Conservation (phyloP, 37 sponge, comb jelly and placozoan species). For the Agelas oroides region DNA sequence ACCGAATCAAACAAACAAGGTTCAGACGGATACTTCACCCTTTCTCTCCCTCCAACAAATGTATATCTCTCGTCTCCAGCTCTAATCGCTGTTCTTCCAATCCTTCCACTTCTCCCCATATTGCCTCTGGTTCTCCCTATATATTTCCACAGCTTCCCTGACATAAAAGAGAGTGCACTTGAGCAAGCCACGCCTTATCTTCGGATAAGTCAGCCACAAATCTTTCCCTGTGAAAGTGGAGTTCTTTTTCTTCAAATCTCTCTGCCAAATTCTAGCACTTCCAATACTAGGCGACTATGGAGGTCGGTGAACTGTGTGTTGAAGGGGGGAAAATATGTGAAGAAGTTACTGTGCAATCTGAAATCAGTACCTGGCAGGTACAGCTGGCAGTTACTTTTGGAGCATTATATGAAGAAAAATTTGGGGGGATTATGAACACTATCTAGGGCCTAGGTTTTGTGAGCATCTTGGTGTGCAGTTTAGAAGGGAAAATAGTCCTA, state of each 20-base stretch:
- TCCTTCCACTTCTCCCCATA: neutral
- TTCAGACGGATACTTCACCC: too few species aligned
- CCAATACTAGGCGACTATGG: neutral
- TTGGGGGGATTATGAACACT: too few species aligned
- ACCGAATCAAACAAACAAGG: neutral
- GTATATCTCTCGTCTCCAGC: neutral
- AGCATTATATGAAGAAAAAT: too few species aligned
- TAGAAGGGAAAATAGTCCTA: too few species aligned
- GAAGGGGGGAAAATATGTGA: too few species aligned
- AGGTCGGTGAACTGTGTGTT: neutral
- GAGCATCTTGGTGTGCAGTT: too few species aligned
- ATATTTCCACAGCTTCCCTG: neutral
- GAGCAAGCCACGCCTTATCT: neutral
- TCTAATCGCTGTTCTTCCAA: neutral
- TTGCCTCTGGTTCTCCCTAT: neutral
- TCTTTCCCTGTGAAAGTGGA: neutral
- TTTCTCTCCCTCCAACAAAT: too few species aligned
- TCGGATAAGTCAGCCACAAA: neutral
- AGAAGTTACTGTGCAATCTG: too few species aligned
- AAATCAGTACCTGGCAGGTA: too few species aligned
- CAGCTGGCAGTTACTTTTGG: too few species aligned
- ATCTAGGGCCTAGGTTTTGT: too few species aligned
- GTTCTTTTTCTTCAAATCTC: neutral
- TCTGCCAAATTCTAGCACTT: neutral
- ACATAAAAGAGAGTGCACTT: neutral